phyloP scores from a whole-genome alignment of 2,797 vertebrate genomes.

The Chiropotes sagulatus region DNA sequence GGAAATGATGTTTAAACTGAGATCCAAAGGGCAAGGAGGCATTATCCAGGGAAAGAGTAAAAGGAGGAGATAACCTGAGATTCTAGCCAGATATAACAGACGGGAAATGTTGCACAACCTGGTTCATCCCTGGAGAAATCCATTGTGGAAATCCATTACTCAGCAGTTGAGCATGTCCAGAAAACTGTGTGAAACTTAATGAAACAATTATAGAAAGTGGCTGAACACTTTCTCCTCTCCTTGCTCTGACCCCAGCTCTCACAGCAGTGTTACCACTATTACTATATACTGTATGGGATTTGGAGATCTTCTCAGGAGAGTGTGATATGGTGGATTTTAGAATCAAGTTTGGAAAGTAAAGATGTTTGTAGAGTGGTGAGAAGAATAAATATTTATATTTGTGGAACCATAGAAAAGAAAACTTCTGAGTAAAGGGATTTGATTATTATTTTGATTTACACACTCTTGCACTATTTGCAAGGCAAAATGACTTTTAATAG shows the following conservation, averaged over 20 bases:
- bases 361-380: too few relatives aligned
- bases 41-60: neutral
- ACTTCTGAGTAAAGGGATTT: neutral
- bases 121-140: conserved; percentile 49
- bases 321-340: too few relatives aligned
- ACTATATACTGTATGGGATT: neutral
- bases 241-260: neutral
- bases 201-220: neutral
- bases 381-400: neutral
- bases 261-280: neutral
- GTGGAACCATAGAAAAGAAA: neutral
- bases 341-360: too few relatives aligned
- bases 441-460: neutral
- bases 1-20: neutral
- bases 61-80: conserved; percentile 16
- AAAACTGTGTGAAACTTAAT: neutral
- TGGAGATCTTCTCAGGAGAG: too few relatives aligned
- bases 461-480: neutral
- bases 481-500: neutral
- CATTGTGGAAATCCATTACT: conserved; percentile 45
- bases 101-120: conserved; percentile 41
- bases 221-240: neutral
- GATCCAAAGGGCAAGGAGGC: neutral
- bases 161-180: neutral
- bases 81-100: neutral